Conservation (phyloP, 2,113 vertebrate genomes). For the Raja brachyura region DNA sequence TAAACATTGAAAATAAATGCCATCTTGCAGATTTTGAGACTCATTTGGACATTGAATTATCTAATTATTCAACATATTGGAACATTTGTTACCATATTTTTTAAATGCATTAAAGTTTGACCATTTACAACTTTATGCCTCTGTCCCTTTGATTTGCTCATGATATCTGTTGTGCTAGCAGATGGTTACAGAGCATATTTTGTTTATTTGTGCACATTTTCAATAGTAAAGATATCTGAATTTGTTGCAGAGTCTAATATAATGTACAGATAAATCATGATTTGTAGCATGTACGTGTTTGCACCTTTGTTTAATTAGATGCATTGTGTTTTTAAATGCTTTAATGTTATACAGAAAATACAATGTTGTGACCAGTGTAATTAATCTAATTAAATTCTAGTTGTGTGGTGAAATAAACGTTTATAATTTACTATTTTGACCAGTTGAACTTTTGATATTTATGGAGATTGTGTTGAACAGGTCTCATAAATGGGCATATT, state of each 20-base stretch:
- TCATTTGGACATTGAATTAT: not conserved
- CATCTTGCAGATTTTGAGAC: not conserved
- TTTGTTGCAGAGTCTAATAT: no score
- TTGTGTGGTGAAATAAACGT: not conserved
- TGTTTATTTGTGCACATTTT: no score
- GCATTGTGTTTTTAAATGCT: not conserved
- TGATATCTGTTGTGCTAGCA: not conserved
- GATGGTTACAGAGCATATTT: not conserved
- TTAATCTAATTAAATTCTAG: constrained; percentile 24
- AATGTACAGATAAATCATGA: no score
- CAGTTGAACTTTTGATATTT: not conserved
- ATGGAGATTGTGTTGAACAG: not conserved
- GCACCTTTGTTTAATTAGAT: not conserved
- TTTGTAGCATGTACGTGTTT: not conserved
- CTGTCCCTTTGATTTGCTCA: not conserved
- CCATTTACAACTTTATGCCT: not conserved
- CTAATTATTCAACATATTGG: not conserved
- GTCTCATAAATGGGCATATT: not conserved
- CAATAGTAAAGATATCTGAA: no score
- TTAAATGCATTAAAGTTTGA: not conserved
- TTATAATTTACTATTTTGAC: not conserved
- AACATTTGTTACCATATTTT: no score
- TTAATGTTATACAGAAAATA: not conserved
- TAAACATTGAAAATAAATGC: not conserved
- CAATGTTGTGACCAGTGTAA: not conserved